Base-by-base conservation (phyloP, 2,113 vertebrate genomes). In the Montifringilla adamsi region DNA sequence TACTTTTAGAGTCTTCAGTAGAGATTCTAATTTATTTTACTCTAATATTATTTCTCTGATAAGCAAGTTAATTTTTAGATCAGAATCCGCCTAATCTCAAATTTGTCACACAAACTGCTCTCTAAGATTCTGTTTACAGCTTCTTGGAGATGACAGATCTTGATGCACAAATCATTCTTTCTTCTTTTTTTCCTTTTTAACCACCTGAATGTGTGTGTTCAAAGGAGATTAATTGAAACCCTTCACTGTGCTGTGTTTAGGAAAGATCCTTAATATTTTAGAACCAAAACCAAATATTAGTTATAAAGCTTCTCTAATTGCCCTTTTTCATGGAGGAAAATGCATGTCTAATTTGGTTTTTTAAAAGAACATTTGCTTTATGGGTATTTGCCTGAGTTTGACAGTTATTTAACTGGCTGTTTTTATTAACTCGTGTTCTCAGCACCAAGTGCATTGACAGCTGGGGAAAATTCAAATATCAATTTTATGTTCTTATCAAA, bases 21-120 rank as follows among this genome's bases (percentile, higher is more conserved):
- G 31, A 7, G 56, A 97, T 96, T 87, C 95, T 97, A 91, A 97
- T 98, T 98, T 97, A 97, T 97, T 97, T 97, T 87, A 89, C 95
- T 97, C 94, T 84, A 97, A 97, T 95, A 93, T 96, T 97, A 96
- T 97, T 98, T 97, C 97, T 96, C 95, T 92, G 94, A 97, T 97
- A 97, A 97, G 97, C 96, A 96, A 95, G 97, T 97, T 97, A 96
- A 75, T 94, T 96, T 94, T 89, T 74, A 92, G 87, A 92, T 92
- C 28, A 39, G 90, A 63, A 15, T 91, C 92, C 33, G 5, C 94
- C 94, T 96, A 23, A 31, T 88, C 39, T 55, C 81, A 55, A 52
- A 90, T 97, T 96, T 97, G 96, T 98, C 97, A 96, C 88, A 24
- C 76, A 85, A 53, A 84, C 84, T 77, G 85, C 72, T 89, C 88